phyloP scores from a whole-genome alignment of 2,797 vertebrate genomes.

The Loris lydekkerianus region DNA sequence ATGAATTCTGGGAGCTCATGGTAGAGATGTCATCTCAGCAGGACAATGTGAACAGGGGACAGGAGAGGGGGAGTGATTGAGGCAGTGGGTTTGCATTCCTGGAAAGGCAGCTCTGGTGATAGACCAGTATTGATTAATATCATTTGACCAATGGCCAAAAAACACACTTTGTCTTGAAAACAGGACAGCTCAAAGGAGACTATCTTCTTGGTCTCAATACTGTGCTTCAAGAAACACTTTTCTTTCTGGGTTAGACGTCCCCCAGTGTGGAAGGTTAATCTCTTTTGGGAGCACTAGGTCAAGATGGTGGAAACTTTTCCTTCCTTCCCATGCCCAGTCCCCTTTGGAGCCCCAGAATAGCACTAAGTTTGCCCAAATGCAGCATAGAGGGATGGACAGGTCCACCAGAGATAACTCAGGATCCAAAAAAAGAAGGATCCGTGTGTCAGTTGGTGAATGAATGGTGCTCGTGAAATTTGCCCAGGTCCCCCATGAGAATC shows the following conservation, averaged over 20 bases:
- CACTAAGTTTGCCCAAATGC: not conserved
- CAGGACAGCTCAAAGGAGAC: not conserved
- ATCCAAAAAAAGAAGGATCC: not conserved
- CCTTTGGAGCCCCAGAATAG: not conserved
- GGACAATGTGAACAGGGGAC: not conserved
- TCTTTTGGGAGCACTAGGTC: not conserved
- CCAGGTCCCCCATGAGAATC: not conserved
- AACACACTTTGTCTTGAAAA: not conserved
- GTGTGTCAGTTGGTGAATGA: not conserved
- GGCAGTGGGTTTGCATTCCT: not conserved
- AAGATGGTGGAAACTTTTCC: conserved; percentile 6
- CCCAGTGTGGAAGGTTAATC: not conserved
- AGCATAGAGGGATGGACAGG: not conserved
- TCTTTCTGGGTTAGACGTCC: not conserved
- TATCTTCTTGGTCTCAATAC: not conserved
- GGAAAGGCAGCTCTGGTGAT: not conserved
- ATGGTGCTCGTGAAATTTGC: not conserved
- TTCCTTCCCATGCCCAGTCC: conserved; percentile 32
- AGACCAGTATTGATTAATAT: not conserved
- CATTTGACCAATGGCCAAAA: not conserved
- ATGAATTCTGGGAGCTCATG: not conserved
- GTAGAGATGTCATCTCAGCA: not conserved
- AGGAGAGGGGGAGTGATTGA: not conserved
- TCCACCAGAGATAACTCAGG: not conserved
- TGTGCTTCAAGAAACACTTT: not conserved